Evolutionary conservation across 2,888 invertebrate genomes (phyloP).

Genomic region (Leuctra nigra): DNA sequence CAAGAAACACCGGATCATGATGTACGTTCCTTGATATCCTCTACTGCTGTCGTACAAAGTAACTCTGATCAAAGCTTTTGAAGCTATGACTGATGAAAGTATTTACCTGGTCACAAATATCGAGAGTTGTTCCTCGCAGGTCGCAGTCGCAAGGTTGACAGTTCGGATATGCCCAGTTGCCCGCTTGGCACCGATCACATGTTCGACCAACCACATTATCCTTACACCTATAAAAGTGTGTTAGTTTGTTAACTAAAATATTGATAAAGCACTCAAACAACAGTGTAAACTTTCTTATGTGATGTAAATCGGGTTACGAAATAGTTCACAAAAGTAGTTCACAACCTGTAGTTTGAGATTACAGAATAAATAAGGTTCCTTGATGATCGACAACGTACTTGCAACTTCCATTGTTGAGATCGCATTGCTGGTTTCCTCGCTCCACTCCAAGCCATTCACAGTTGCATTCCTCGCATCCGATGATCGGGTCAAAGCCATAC

Average conservation of each 20-base stretch:
- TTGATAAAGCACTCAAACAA: too few species aligned
- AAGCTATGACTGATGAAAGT: too few species aligned
- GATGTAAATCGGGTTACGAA: too few species aligned
- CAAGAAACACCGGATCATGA: too few species aligned
- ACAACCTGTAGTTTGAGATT: not conserved
- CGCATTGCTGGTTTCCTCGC: conserved; percentile 73
- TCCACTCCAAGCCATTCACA: conserved; percentile 81
- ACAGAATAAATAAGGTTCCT: not conserved
- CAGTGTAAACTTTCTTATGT: too few species aligned
- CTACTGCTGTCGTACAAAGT: too few species aligned
- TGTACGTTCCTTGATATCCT: too few species aligned
- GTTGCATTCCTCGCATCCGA: conserved; percentile 92
- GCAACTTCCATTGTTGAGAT: conserved; percentile 80
- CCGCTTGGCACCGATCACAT: conserved; percentile 81
- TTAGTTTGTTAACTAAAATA: too few species aligned
- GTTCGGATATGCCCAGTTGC: conserved; percentile 80
- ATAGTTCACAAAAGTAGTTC: not conserved
- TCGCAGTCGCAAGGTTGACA: conserved; percentile 82
- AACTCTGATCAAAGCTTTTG: too few species aligned
- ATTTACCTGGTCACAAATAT: conserved; percentile 80
- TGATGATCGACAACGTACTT: conserved; percentile 46
- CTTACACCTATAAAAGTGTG: conserved; percentile 68
- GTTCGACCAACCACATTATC: conserved; percentile 79
- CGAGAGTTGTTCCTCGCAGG: conserved; percentile 70
- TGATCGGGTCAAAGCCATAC: conserved; percentile 86